These are phyloP conservation scores for Zaprionus taronus DNA, from an alignment of 1,140 invertebrate genomes.

Conservation along the genomic window DNA sequence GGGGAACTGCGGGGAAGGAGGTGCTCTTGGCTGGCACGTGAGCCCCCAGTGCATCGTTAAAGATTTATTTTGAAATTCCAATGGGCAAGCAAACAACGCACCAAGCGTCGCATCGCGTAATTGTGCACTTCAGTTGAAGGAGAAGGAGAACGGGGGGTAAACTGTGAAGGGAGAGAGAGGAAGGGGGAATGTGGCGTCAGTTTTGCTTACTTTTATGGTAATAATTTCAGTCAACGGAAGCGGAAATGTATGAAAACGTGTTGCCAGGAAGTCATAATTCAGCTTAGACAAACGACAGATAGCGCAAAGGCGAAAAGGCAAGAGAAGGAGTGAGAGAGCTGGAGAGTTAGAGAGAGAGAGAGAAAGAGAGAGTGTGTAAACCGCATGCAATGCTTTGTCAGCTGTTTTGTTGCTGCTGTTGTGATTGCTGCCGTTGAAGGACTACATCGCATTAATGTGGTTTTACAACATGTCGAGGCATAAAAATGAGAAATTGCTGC, in stretches of 20 bases:
- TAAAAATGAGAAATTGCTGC: constrained; percentile 81
- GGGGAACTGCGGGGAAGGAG: not conserved
- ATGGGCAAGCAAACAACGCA: constrained; percentile 42
- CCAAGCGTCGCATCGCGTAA: constrained; percentile 55
- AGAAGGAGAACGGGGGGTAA: not conserved
- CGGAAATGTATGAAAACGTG: constrained; percentile 81
- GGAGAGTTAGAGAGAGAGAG: too few relatives aligned
- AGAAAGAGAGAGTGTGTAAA: not conserved
- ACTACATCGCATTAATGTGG: constrained; percentile 80
- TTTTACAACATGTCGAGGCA: constrained; percentile 79
- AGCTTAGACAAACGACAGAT: constrained; percentile 77
- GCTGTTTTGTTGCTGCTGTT: constrained; percentile 36
- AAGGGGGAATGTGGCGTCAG: constrained; percentile 31
- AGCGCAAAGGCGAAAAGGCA: constrained; percentile 11
- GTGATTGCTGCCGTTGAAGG: constrained; percentile 49
- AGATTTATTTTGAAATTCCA: constrained; percentile 74
- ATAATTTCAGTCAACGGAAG: constrained; percentile 79
- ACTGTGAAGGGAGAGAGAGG: not conserved
- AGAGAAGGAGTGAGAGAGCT: not conserved
- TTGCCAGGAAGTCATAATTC: constrained; percentile 81
- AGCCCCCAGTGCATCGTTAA: constrained; percentile 67
- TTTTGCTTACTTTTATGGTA: constrained; percentile 75
- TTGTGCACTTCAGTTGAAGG: constrained; percentile 49
- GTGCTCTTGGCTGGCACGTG: constrained; percentile 41
- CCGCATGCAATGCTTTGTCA: constrained; percentile 43